Percentiles rank a stretch among this genome's conserved stretches.
Conservation (phyloP, 92 coral and sea anemone genomes). For the Epizoanthus rinbou region DNA sequence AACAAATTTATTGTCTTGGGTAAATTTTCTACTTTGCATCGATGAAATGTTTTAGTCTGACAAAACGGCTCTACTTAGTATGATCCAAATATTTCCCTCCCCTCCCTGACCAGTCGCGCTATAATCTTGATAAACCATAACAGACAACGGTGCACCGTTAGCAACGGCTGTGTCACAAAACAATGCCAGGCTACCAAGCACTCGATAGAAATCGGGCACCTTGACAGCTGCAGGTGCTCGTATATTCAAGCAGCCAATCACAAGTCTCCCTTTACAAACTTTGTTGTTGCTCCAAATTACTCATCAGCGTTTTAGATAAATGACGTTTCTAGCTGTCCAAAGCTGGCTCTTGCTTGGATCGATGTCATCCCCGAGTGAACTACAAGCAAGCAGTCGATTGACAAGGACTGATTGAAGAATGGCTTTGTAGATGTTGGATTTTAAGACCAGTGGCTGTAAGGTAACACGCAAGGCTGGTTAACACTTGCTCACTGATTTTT, state of each 20-base stretch:
- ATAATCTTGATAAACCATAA: too few species aligned
- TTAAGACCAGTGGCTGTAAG: too few species aligned
- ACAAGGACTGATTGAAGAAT: background rate
- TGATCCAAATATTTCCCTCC: too few species aligned
- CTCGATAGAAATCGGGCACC: background rate
- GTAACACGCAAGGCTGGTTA: too few species aligned
- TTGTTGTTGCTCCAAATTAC: conserved; percentile 13
- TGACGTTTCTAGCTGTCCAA: background rate
- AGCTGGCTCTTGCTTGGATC: background rate
- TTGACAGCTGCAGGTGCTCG: conserved; percentile 25
- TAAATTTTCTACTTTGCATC: too few species aligned
- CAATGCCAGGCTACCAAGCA: conserved; percentile 19
- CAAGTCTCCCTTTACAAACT: background rate
- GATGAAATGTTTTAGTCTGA: too few species aligned
- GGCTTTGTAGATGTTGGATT: too few species aligned
- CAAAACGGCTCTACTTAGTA: too few species aligned
- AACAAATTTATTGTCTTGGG: too few species aligned
- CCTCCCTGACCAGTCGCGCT: too few species aligned
- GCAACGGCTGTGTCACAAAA: background rate
- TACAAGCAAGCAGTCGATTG: background rate
- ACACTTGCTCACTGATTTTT: too few species aligned
- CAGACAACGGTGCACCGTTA: background rate
- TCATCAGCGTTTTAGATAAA: background rate
- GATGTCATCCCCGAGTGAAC: background rate
- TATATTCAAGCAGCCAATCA: background rate